Evolutionary conservation across 92 coral and sea anemone species (phyloP).

Genomic region (Paragorgia papillata): DNA sequence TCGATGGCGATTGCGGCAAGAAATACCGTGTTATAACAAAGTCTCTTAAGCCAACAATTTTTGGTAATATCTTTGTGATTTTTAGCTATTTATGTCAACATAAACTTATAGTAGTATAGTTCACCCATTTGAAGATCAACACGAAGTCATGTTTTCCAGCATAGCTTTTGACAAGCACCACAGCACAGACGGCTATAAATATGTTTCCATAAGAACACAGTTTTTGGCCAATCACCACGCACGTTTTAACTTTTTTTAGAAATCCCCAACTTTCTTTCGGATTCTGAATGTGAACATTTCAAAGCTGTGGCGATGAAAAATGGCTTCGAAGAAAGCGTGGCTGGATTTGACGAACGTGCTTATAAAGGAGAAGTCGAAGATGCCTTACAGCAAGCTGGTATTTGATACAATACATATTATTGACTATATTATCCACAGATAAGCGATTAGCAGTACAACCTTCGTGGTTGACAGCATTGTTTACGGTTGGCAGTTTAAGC

Average conservation of each 20-base stretch:
- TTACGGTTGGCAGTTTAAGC: no score
- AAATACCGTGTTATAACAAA: constrained; percentile 32
- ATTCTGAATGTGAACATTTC: constrained; percentile 81
- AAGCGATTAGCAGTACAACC: no score
- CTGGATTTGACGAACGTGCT: constrained; percentile 80
- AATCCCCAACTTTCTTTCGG: constrained; percentile 82
- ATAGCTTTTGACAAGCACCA: no score
- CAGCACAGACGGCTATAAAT: no score
- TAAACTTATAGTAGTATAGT: no score
- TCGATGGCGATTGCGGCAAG: constrained; percentile 38
- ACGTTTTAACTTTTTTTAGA: no score
- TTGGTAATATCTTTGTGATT: constrained; percentile 26
- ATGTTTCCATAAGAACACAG: no score
- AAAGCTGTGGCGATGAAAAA: constrained; percentile 74
- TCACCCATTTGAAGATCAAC: no score
- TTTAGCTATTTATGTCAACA: no score
- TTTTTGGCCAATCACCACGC: no score
- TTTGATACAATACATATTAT: neutral
- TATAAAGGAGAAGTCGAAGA: constrained; percentile 87
- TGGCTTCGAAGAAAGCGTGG: constrained; percentile 83
- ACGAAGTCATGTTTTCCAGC: no score
- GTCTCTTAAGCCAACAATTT: constrained; percentile 36
- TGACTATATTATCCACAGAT: neutral
- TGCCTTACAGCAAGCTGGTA: constrained; percentile 80
- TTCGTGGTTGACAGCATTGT: no score